Conservation (phyloP, 2,797 vertebrate genomes). For the Lophotriccus pileatus region DNA sequence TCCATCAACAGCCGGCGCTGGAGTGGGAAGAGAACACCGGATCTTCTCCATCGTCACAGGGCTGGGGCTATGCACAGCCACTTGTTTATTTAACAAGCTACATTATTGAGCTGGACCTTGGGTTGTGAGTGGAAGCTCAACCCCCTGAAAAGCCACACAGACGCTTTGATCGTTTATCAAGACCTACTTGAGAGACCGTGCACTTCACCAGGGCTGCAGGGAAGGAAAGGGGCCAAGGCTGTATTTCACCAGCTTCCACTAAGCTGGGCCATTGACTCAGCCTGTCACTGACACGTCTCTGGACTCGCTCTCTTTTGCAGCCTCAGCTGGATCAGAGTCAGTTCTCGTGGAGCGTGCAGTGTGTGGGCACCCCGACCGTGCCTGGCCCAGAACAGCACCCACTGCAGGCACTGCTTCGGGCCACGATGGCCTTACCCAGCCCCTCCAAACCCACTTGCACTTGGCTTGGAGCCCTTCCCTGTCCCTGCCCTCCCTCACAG, state of each 20-base stretch:
- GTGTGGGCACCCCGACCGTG: accelerated
- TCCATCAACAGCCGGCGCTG: conserved; percentile 57
- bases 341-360: accelerated
- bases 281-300: neutral
- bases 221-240: neutral
- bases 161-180: conserved; percentile 19
- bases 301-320: neutral
- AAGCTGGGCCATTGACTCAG: neutral
- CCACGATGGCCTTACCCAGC: accelerated
- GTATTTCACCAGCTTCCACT: conserved; percentile 44
- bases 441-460: accelerated
- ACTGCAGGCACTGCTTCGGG: neutral
- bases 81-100: conserved; percentile 67
- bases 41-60: conserved; percentile 65
- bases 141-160: conserved; percentile 17
- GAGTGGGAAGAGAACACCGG: conserved; percentile 60
- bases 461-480: neutral
- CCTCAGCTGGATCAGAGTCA: accelerated
- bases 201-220: neutral
- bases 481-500: neutral
- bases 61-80: conserved; percentile 11
- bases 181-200: neutral
- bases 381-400: neutral
- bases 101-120: conserved; percentile 58
- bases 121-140: conserved; percentile 37